Evolutionary conservation across 2,113 vertebrate species (phyloP), one percentile per base, ranked within the genome.

Genomic region (Australoheros scitulus): DNA sequence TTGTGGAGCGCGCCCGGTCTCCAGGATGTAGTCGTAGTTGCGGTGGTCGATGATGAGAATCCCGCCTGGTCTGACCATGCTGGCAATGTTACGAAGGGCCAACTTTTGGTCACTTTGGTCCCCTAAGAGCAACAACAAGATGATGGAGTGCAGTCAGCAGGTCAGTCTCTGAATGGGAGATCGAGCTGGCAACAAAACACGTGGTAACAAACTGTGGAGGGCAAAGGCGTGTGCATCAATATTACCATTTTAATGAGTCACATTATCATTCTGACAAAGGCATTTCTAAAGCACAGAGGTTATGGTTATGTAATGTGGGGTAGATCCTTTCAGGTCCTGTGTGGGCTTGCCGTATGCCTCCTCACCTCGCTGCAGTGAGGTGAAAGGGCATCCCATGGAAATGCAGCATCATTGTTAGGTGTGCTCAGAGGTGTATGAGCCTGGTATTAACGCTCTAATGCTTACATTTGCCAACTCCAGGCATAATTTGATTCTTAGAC

Each of bases 21-120:
- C 96, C 84, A 99, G 95, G 89, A 99, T 99, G 93, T 98, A 96
- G 93, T 99, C 98, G 0, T 99, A 99, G 91, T 99, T 99, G 20
- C 98, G 97, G 72, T 99, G 98, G 89, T 99, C 98, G 0, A 99
- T 98, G 86, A 99, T 96, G 76, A 99, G 93, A 91, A 99, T 94
- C 0, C 98, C 98, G 0, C 97, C 97, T 0, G 97, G 96, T 80
- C 96, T 93, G 75, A 99, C 98, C 98, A 99, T 99, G 86, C 97
- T 97, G 18, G 96, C 97, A 0, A 99, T 99, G 92, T 99, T 99
- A 68, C 92, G 96, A 70, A 99, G 95, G 1, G 98, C 98, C 95
- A 97, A 79, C 76, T 95, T 97, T 80, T 99, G 98, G 43, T 98
- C 98, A 14, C 97, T 97, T 93, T 99, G 98, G 94, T 99, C 98